Base-by-base conservation (phyloP, 2,888 invertebrate genomes). In the Trissolcus japonicus region DNA sequence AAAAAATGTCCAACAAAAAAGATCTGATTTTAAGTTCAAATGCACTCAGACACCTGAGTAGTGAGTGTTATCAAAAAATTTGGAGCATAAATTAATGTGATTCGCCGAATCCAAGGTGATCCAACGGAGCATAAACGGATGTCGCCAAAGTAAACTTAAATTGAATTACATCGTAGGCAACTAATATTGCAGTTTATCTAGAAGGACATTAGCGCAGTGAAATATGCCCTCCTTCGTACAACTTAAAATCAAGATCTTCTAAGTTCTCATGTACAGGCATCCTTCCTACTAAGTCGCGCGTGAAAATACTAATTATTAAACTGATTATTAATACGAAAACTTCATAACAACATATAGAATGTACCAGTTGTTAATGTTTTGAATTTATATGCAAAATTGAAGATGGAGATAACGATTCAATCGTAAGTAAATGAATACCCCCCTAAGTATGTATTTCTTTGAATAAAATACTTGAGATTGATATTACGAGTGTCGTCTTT, bases 281-380 rank as follows among this genome's bases (percentile, higher is more conserved):
- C 86, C 86, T 88, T 87, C 87, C 88, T 88, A 88, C 84, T 86
- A 88, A 88, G 87, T 88, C 88, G 88, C 86, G 85, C 88, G 86
- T 88, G 88, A 89, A 88, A 89, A 88, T 89, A 88, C 88, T 89
- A 88, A 89, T 89, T 89, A 89, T 89, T 88, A 87, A 86, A 86
- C 86, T 86, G 88, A 89, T 88, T 88, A 88, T 89, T 89, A 89
- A 89, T 88, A 88, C 82, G 88, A 88, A 89, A 89, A 89, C 84
- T 89, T 89, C 80, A 79, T 79, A 72, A 74, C 75, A 65, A 67
- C 67, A 66, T 56, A 76, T 56, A 65, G 76, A 78, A 77, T 67
- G 71, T 62, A 67, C 74, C 54, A 71, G 75, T 60, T 72, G 78
- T 74, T 76, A 79, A 78, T 79, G 77, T 66, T 78, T 72, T 62